Conservation (phyloP, 2,888 invertebrate genomes). For the Ornithoptera priamus region DNA sequence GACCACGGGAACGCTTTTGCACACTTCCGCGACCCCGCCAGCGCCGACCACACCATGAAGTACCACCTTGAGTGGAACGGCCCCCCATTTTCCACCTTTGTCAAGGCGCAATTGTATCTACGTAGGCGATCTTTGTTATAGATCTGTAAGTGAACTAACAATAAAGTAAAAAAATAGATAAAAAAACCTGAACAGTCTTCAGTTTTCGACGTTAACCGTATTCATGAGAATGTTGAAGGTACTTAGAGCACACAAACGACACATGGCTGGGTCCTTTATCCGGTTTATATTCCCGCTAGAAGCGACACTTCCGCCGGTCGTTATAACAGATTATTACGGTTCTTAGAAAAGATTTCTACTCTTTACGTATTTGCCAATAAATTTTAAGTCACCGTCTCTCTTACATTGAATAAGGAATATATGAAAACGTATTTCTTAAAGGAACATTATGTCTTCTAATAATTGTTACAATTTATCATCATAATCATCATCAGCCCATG, state of each 20-base stretch:
- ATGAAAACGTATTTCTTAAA: neutral
- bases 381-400: neutral
- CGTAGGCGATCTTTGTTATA: no score
- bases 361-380: neutral
- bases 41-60: no score
- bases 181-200: neutral
- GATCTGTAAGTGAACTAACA: no score
- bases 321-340: slow-evolving; percentile 66
- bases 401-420: neutral
- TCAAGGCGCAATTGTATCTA: no score
- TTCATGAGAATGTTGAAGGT: slow-evolving; percentile 10
- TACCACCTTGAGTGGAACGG: no score
- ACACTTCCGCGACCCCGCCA: no score
- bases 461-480: neutral
- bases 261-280: slow-evolving; percentile 14
- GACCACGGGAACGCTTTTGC: no score
- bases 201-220: slow-evolving; percentile 2
- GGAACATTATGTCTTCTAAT: neutral
- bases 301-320: slow-evolving; percentile 46
- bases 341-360: slow-evolving; percentile 37
- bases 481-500: neutral
- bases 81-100: no score
- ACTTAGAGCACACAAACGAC: slow-evolving; percentile 2
- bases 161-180: neutral
- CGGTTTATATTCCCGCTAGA: slow-evolving; percentile 52